These are phyloP conservation scores for Dysidea cf. avara DNA, from an alignment of 37 sponge, comb jelly and placozoan genomes.

Conservation along the genomic window DNA sequence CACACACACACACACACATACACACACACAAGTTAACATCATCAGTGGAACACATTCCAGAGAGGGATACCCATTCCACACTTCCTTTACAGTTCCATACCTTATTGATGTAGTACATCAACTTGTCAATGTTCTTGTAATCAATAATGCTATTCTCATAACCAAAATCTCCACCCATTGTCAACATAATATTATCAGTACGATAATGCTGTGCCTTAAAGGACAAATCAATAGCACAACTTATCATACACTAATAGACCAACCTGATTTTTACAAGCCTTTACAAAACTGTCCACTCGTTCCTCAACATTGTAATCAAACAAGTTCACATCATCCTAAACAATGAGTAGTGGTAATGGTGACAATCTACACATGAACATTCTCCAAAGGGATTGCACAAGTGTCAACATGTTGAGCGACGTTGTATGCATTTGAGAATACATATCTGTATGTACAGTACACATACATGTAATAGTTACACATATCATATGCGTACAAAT, in stretches of 20 bases:
- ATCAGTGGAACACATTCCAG: too few relatives aligned
- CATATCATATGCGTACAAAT: too few relatives aligned
- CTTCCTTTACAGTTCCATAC: constrained; percentile 65
- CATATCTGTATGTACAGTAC: too few relatives aligned
- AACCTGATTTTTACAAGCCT: constrained; percentile 13
- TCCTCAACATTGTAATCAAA: constrained; percentile 50
- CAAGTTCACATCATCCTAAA: constrained; percentile 45
- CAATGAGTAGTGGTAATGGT: too few relatives aligned
- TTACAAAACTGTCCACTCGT: constrained; percentile 35
- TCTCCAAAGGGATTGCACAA: too few relatives aligned
- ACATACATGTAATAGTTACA: too few relatives aligned
- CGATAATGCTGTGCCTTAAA: constrained; percentile 48
- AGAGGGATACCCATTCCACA: not conserved
- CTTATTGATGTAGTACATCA: constrained; percentile 90
- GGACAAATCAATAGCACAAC: too few relatives aligned
- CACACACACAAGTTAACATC: too few relatives aligned
- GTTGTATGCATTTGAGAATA: too few relatives aligned
- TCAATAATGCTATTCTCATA: constrained; percentile 71
- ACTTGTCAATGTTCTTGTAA: constrained; percentile 91
- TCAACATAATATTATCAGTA: constrained; percentile 90
- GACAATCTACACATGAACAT: too few relatives aligned
- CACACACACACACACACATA: not conserved
- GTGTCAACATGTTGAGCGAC: too few relatives aligned
- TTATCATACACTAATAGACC: too few relatives aligned
- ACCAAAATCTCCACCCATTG: constrained; percentile 93